These are phyloP conservation scores for Hephaestus fuliginosus DNA, from an alignment of 2,797 vertebrate species.

Conservation along the genomic window DNA sequence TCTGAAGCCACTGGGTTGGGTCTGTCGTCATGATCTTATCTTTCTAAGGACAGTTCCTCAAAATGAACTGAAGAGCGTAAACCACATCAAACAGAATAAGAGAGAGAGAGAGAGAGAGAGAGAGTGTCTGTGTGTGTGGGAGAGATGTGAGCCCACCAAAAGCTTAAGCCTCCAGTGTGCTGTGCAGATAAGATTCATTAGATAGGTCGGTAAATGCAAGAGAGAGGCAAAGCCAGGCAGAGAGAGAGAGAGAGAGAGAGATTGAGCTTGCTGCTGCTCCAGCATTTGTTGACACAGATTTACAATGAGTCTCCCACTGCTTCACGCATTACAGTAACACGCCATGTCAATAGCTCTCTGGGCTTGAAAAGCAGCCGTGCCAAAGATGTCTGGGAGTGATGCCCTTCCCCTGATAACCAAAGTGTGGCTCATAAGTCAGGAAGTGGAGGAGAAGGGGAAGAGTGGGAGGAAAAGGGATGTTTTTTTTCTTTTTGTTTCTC, in stretches of 20 bases:
- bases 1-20: slow-evolving; percentile 67
- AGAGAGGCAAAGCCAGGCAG: slow-evolving; percentile 57
- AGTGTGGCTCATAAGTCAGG: slow-evolving; percentile 76
- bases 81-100: slow-evolving; percentile 72
- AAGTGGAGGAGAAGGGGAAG: slow-evolving; percentile 52
- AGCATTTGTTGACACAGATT: slow-evolving; percentile 85
- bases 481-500: slow-evolving; percentile 46
- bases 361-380: slow-evolving; percentile 78
- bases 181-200: slow-evolving; percentile 85
- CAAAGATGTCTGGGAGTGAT: slow-evolving; percentile 84
- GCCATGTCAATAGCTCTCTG: slow-evolving; percentile 82
- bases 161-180: slow-evolving; percentile 83
- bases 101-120: slow-evolving; percentile 40
- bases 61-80: slow-evolving; percentile 73
- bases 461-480: background rate
- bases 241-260: slow-evolving; percentile 48
- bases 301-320: slow-evolving; percentile 83
- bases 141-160: slow-evolving; percentile 79
- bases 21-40: slow-evolving; percentile 70
- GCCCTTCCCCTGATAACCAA: slow-evolving; percentile 81
- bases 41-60: slow-evolving; percentile 72
- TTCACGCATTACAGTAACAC: slow-evolving; percentile 83
- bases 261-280: slow-evolving; percentile 76
- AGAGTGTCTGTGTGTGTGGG: slow-evolving; percentile 62
- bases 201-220: slow-evolving; percentile 82